Evolutionary conservation across 2,797 vertebrate genomes (phyloP).

Genomic region (Pseudochirops corinnae): DNA sequence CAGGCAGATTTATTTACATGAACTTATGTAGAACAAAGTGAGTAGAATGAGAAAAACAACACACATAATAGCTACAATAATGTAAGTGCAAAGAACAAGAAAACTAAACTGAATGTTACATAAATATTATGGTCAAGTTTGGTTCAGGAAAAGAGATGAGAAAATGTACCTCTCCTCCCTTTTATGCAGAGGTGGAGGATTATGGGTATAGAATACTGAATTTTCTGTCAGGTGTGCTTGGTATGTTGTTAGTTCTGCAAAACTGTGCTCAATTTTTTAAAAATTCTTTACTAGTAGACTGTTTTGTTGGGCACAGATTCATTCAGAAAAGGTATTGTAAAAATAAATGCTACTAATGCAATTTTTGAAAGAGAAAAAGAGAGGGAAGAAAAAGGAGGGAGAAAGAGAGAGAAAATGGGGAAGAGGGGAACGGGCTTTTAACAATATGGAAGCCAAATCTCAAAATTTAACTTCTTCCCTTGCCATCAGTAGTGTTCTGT

Average conservation of each 20-base stretch:
- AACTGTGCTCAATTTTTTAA: background rate
- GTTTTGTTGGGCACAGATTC: background rate
- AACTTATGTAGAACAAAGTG: background rate
- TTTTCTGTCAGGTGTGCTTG: background rate
- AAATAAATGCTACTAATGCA: background rate
- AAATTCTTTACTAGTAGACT: background rate
- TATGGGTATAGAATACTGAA: background rate
- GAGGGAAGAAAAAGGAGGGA: too few species aligned
- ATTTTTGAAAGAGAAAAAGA: background rate
- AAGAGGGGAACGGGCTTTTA: background rate
- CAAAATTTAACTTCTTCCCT: constrained; percentile 1
- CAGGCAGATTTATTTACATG: background rate
- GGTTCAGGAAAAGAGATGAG: background rate
- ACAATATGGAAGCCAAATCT: background rate
- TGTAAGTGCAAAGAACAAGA: background rate
- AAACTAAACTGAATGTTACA: background rate
- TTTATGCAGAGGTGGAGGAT: background rate
- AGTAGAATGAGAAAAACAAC: background rate
- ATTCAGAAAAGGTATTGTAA: background rate
- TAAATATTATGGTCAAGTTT: background rate
- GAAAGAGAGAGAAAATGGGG: background rate
- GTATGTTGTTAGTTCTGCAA: background rate
- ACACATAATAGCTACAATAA: background rate
- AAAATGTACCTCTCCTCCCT: background rate
- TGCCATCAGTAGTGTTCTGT: background rate